Evolutionary conservation across 2,113 vertebrate genomes (phyloP).

Genomic region (Sclerurus mexicanus): DNA sequence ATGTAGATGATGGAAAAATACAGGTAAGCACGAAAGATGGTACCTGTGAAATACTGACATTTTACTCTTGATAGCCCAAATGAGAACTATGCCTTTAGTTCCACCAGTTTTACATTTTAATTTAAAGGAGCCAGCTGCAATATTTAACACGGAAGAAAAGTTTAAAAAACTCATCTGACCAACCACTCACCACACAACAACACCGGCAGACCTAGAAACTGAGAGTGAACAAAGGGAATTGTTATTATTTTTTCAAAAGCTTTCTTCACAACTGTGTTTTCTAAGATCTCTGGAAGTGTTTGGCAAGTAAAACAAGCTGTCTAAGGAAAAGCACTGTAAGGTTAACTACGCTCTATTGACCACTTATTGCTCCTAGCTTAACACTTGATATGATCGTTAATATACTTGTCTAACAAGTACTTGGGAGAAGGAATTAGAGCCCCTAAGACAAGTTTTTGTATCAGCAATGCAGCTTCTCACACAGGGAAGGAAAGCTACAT

Average conservation of each 20-base stretch:
- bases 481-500: background rate
- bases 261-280: background rate
- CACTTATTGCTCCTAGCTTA: slow-evolving; percentile 72
- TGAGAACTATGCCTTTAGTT: background rate
- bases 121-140: background rate
- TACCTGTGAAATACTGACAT: background rate
- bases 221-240: background rate
- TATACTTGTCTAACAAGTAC: background rate
- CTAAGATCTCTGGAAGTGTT: background rate
- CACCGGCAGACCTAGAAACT: background rate
- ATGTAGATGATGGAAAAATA: background rate
- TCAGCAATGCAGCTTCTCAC: background rate
- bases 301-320: background rate
- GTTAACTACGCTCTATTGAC: background rate
- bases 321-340: background rate
- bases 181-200: background rate
- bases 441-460: background rate
- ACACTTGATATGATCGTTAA: slow-evolving; percentile 52
- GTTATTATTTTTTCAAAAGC: background rate
- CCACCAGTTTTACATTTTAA: background rate
- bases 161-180: background rate
- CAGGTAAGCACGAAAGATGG: background rate
- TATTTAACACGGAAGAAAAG: background rate
- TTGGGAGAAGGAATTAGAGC: background rate
- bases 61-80: background rate